phyloP scores from a whole-genome alignment of 2,113 vertebrate genomes.

The Gallinago media region DNA sequence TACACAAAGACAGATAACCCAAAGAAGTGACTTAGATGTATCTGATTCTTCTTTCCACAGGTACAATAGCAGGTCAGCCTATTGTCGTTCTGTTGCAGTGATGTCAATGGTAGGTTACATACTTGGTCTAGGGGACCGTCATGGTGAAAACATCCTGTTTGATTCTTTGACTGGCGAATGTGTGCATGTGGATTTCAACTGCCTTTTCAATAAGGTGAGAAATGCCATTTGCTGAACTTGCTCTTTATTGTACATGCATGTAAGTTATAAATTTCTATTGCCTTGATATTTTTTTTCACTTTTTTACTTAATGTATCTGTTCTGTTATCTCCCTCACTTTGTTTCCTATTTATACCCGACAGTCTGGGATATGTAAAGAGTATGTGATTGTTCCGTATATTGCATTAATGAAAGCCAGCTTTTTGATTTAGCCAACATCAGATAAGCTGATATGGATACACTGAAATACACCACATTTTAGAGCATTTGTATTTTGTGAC shows the following conservation, averaged over 20 bases:
- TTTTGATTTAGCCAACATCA: neutral
- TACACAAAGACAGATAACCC: neutral
- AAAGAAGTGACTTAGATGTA: neutral
- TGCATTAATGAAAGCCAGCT: neutral
- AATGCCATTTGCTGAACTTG: neutral
- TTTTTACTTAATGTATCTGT: neutral
- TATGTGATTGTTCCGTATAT: neutral
- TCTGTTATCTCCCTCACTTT: neutral
- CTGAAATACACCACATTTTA: neutral
- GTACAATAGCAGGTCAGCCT: constrained; percentile 96
- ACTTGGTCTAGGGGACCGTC: constrained; percentile 95
- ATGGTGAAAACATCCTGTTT: constrained; percentile 97
- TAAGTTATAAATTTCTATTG: neutral
- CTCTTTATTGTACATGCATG: neutral
- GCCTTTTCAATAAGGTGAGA: constrained; percentile 97
- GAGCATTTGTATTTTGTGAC: neutral
- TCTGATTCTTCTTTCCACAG: constrained; percentile 61
- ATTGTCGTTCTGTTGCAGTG: constrained; percentile 94
- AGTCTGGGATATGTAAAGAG: neutral
- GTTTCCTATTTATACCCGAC: neutral
- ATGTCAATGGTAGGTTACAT: constrained; percentile 99
- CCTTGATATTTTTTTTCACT: neutral
- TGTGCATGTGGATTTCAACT: constrained; percentile 99
- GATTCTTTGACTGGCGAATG: constrained; percentile 96
- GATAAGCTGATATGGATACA: neutral